A percentile compares a stretch with the other conserved stretches of the same genome.
Conservation (phyloP, 2,113 vertebrate species). For the Elephas maximus region DNA sequence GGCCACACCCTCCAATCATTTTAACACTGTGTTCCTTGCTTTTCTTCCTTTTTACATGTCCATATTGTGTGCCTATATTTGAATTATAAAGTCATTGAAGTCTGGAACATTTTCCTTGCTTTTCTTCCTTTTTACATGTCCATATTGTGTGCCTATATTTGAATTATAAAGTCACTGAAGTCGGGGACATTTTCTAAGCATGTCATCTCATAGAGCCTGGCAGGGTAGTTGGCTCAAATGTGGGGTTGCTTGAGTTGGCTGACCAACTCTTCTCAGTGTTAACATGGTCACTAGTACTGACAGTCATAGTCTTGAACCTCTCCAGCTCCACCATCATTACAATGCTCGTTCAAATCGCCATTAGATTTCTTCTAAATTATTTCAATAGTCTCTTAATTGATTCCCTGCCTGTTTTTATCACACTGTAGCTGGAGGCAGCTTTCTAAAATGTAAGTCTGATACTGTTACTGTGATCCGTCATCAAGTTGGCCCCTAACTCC, state of each 20-base stretch:
- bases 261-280: neutral
- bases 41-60: neutral
- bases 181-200: neutral
- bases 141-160: neutral
- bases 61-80: neutral
- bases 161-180: neutral
- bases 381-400: too few species aligned
- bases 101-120: neutral
- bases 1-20: neutral
- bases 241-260: too few species aligned
- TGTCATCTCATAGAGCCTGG: neutral
- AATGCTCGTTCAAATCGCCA: neutral
- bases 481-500: too few species aligned
- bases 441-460: too few species aligned
- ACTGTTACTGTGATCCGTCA: too few species aligned
- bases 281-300: neutral
- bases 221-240: neutral
- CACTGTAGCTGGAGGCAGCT: too few species aligned
- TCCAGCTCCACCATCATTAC: too few species aligned
- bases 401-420: too few species aligned
- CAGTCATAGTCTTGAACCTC: too few species aligned
- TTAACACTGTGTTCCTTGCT: neutral
- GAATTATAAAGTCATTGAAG: neutral
- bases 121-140: neutral
- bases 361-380: neutral